Conservation (phyloP, 2,797 vertebrate species). For the Sitta carolinensis region DNA sequence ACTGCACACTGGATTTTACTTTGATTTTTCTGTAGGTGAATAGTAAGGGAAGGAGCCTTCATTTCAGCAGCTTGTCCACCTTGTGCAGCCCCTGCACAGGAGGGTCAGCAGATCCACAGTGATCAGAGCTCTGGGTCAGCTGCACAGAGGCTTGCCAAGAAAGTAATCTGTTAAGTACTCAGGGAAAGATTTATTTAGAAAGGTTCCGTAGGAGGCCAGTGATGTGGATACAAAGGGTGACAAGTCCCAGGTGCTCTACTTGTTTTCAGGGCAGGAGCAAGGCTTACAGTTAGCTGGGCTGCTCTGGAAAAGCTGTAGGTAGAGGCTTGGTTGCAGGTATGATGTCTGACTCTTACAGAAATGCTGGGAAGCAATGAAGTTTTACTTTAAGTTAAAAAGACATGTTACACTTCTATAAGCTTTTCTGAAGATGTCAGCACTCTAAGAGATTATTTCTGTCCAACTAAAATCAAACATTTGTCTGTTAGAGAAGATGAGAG, state of each 20-base stretch:
- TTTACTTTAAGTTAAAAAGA: neutral
- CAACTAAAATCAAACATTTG: neutral
- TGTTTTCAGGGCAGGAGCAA: neutral
- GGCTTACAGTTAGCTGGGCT: neutral
- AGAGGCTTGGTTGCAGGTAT: neutral
- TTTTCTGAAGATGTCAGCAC: neutral
- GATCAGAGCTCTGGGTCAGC: conserved; percentile 14
- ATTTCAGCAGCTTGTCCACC: neutral
- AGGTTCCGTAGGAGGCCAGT: neutral
- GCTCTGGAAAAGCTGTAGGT: neutral
- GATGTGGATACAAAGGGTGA: conserved; percentile 33
- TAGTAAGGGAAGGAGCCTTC: neutral
- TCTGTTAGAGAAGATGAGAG: neutral
- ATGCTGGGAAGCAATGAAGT: neutral
- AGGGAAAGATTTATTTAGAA: conserved; percentile 47
- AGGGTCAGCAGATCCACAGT: neutral
- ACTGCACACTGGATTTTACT: neutral
- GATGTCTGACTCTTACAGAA: neutral
- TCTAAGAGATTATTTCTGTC: neutral
- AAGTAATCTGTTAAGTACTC: conserved; percentile 13
- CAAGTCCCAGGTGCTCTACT: conserved; percentile 23
- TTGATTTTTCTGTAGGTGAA: neutral
- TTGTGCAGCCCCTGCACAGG: neutral
- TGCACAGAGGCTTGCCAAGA: neutral
- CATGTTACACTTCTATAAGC: neutral